Percentiles rank a stretch among this genome's conserved stretches.
phyloP scores from a whole-genome alignment of 1,140 invertebrate species.

The Drosophila auraria region DNA sequence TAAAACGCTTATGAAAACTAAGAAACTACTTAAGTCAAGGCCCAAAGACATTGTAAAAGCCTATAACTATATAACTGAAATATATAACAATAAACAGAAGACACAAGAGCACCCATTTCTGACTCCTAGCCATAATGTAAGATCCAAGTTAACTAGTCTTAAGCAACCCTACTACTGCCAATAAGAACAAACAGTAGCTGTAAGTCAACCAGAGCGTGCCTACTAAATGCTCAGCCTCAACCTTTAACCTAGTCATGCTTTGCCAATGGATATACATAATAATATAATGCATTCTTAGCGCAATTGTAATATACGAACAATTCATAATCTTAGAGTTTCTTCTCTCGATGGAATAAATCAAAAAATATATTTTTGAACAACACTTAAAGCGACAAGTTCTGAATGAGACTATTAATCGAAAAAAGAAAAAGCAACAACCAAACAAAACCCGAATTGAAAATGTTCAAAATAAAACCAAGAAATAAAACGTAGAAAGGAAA shows the following conservation, averaged over 20 bases:
- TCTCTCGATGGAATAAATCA: constrained; percentile 68
- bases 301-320: constrained; percentile 69
- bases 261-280: constrained; percentile 46
- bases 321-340: constrained; percentile 53
- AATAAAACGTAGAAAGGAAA: constrained; percentile 2
- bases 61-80: constrained; percentile 30
- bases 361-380: constrained; percentile 82
- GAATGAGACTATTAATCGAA: constrained; percentile 84
- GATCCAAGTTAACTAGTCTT: constrained; percentile 30
- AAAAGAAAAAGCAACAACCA: constrained; percentile 16
- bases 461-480: constrained; percentile 27
- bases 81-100: constrained; percentile 60
- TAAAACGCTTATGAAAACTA: constrained; percentile 47
- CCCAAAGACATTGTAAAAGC: constrained; percentile 42
- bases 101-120: constrained; percentile 82
- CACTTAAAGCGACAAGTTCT: constrained; percentile 84
- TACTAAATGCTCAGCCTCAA: constrained; percentile 53
- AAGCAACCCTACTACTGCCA: constrained; percentile 76
- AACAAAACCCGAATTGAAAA: constrained; percentile 26
- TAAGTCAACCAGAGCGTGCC: constrained; percentile 64
- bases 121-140: constrained; percentile 44
- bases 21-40: constrained; percentile 35
- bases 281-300: constrained; percentile 46
- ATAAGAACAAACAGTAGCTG: constrained; percentile 84
- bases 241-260: constrained; percentile 51